These are phyloP conservation scores for Ganaspis sp. DNA, from an alignment of 1,140 invertebrate species.

Conservation along the genomic window DNA sequence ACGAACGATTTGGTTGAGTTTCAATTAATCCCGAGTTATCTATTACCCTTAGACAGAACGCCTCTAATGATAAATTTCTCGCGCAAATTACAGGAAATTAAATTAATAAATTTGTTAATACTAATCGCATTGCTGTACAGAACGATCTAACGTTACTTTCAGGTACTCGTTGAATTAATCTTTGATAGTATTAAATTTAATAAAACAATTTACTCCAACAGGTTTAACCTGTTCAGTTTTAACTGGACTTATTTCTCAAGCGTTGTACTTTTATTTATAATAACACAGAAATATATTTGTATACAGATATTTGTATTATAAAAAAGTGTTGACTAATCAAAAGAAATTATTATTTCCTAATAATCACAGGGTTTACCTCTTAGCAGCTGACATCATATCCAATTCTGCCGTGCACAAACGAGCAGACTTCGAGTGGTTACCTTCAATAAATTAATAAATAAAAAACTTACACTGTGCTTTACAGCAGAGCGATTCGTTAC, in stretches of 20 bases:
- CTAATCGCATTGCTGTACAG: constrained; percentile 55
- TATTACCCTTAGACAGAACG: not conserved
- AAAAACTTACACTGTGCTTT: constrained; percentile 47
- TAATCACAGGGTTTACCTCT: constrained; percentile 76
- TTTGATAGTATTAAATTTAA: constrained; percentile 67
- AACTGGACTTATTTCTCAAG: constrained; percentile 70
- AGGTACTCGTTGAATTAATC: constrained; percentile 72
- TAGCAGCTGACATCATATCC: constrained; percentile 75
- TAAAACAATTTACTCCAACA: constrained; percentile 75
- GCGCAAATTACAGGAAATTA: constrained; percentile 65
- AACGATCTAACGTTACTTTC: constrained; percentile 75
- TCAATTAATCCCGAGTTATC: not conserved
- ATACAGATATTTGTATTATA: constrained; percentile 55
- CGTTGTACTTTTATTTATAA: constrained; percentile 55
- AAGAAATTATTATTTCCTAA: constrained; percentile 72
- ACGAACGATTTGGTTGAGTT: too few species aligned
- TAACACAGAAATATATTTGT: constrained; percentile 57
- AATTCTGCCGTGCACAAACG: constrained; percentile 72
- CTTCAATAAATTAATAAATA: constrained; percentile 54
- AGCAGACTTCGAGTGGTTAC: constrained; percentile 74
- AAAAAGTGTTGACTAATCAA: constrained; percentile 71
- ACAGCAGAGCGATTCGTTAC: constrained; percentile 58
- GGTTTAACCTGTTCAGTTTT: constrained; percentile 73
- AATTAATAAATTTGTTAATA: constrained; percentile 39
- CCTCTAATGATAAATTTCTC: constrained; percentile 59